Conservation (phyloP, 2,797 vertebrate species). For the Mormyrops attenuatus region DNA sequence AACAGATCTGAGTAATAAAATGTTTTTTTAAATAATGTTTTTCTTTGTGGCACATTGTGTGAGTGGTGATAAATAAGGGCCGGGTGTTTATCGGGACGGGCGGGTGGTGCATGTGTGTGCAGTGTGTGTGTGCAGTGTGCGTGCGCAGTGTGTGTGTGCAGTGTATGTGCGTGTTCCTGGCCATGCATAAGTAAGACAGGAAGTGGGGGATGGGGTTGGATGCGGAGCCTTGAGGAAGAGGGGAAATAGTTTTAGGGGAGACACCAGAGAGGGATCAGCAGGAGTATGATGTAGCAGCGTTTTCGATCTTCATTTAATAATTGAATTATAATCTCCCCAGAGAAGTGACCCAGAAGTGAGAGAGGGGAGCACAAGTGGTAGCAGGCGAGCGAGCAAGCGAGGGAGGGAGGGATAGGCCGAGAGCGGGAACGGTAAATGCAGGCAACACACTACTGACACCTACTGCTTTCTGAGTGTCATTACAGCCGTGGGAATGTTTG, state of each 20-base stretch:
- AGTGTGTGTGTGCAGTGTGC: slow-evolving; percentile 39
- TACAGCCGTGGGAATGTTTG: slow-evolving; percentile 15
- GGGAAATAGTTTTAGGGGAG: slow-evolving; percentile 16
- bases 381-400: slow-evolving; percentile 23
- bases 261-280: slow-evolving; percentile 15
- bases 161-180: slow-evolving; percentile 22
- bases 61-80: slow-evolving; percentile 22
- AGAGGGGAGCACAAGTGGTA: slow-evolving; percentile 26
- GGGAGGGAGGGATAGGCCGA: slow-evolving; percentile 39
- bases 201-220: slow-evolving; percentile 11
- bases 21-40: slow-evolving; percentile 34
- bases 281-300: slow-evolving; percentile 44
- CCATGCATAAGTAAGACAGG: slow-evolving; percentile 33
- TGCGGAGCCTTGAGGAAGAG: slow-evolving; percentile 30
- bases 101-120: not conserved
- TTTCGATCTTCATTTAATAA: slow-evolving; percentile 76
- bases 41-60: slow-evolving; percentile 39
- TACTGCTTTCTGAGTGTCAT: slow-evolving; percentile 46
- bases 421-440: not conserved
- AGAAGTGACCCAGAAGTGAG: slow-evolving; percentile 71
- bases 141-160: slow-evolving; percentile 38
- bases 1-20: slow-evolving; percentile 37
- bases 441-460: slow-evolving; percentile 61
- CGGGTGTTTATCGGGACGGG: not conserved
- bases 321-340: slow-evolving; percentile 75